A percentile compares a stretch with the other conserved stretches of the same genome.
Evolutionary conservation across 2,888 invertebrate species (phyloP).

Genomic region (Andrena marginata): DNA sequence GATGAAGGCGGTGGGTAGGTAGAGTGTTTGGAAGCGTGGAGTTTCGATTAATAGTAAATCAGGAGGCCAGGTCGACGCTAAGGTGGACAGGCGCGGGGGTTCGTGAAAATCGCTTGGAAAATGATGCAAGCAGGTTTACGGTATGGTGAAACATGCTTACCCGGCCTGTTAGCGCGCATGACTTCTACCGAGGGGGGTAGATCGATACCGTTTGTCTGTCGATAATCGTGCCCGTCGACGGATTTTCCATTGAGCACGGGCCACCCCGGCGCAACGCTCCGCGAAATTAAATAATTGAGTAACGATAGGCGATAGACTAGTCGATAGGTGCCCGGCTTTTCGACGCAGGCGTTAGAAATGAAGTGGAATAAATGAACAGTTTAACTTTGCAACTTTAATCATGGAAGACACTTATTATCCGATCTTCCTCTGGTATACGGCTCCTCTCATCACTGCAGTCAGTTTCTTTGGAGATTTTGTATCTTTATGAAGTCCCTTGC

Average conservation of each 20-base stretch:
- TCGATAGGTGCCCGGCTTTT: slow-evolving; percentile 1
- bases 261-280: slow-evolving; percentile 17
- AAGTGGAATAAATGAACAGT: neutral
- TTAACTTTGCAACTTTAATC: too few relatives aligned
- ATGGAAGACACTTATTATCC: too few relatives aligned
- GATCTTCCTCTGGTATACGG: too few relatives aligned
- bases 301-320: slow-evolving; percentile 28
- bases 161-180: slow-evolving; percentile 62
- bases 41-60: neutral
- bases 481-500: too few relatives aligned
- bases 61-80: neutral
- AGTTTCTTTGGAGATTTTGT: neutral
- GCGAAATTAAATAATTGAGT: slow-evolving; percentile 55
- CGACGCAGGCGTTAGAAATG: neutral
- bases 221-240: slow-evolving; percentile 60
- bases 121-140: slow-evolving; percentile 70
- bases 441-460: too few relatives aligned
- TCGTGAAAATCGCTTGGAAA: slow-evolving; percentile 19
- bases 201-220: slow-evolving; percentile 75
- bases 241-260: slow-evolving; percentile 51
- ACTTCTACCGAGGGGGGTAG: slow-evolving; percentile 55
- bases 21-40: neutral
- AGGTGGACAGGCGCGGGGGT: neutral
- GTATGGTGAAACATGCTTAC: slow-evolving; percentile 69
- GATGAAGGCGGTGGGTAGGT: neutral